phyloP scores from a whole-genome alignment of 1,140 invertebrate species.

The Uloborus diversus region DNA sequence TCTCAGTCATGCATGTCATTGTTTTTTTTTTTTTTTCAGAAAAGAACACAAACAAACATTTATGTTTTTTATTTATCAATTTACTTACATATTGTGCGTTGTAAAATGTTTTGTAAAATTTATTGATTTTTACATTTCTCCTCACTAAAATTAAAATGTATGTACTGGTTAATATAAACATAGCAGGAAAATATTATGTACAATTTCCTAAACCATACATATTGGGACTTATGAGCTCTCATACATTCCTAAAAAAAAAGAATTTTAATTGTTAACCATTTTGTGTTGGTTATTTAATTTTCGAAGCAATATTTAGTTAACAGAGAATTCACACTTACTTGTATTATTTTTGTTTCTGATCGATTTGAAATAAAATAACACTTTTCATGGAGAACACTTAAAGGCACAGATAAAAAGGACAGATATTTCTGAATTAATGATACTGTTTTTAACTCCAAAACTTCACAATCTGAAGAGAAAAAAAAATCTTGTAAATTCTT shows the following conservation, averaged over 20 bases:
- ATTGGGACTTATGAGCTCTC: constrained; percentile 80
- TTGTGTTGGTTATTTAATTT: too few relatives aligned
- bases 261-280: neutral
- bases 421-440: constrained; percentile 25
- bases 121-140: too few relatives aligned
- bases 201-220: constrained; percentile 90
- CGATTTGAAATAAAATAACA: neutral
- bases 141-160: too few relatives aligned
- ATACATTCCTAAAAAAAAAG: constrained; percentile 33
- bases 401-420: constrained; percentile 11
- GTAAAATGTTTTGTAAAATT: too few relatives aligned
- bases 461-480: constrained; percentile 23
- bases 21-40: too few relatives aligned
- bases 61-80: too few relatives aligned
- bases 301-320: neutral
- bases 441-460: constrained; percentile 15
- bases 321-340: constrained; percentile 2
- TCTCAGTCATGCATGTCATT: too few relatives aligned
- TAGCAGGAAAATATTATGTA: constrained; percentile 92
- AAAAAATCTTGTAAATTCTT: too few relatives aligned
- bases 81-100: too few relatives aligned
- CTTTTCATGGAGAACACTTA: neutral
- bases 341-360: constrained; percentile 9
- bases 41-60: too few relatives aligned
- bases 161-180: constrained; percentile 81